Evolutionary conservation across 2,888 invertebrate genomes (phyloP).

Genomic region (Phortica okadai): DNA sequence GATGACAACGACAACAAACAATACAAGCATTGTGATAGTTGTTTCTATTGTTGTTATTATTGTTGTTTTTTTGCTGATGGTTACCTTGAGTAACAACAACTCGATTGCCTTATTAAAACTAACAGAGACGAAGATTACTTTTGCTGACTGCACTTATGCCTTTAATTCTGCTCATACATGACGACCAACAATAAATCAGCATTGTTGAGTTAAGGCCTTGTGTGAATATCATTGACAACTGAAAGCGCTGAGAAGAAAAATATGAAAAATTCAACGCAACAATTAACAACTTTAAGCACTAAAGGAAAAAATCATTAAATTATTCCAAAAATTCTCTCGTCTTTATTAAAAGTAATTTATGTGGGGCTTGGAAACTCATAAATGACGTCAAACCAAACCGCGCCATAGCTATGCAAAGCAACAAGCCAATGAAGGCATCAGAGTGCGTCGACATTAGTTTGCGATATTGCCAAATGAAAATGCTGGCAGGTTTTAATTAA

Average conservation of each 20-base stretch:
- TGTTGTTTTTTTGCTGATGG: neutral
- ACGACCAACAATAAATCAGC: neutral
- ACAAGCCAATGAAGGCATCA: neutral
- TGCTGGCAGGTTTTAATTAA: conserved; percentile 66
- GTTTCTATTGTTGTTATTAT: neutral
- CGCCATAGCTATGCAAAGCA: neutral
- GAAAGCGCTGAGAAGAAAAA: too few relatives aligned
- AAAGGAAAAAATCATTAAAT: conserved; percentile 34
- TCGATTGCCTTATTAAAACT: neutral
- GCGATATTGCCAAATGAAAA: neutral
- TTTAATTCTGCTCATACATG: neutral
- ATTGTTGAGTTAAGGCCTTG: conserved; percentile 29
- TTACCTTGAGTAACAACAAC: neutral
- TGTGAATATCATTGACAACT: neutral
- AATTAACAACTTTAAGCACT: neutral
- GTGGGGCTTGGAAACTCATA: neutral
- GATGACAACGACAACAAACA: neutral
- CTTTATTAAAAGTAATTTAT: conserved; percentile 36
- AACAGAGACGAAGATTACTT: neutral
- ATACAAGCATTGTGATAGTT: neutral
- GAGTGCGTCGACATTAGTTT: neutral
- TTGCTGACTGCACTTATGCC: neutral
- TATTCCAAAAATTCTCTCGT: conserved; percentile 15
- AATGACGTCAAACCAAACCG: conserved; percentile 22
- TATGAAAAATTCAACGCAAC: neutral